phyloP scores from a whole-genome alignment of 2,888 invertebrate genomes.

The Candidula unifasciata region DNA sequence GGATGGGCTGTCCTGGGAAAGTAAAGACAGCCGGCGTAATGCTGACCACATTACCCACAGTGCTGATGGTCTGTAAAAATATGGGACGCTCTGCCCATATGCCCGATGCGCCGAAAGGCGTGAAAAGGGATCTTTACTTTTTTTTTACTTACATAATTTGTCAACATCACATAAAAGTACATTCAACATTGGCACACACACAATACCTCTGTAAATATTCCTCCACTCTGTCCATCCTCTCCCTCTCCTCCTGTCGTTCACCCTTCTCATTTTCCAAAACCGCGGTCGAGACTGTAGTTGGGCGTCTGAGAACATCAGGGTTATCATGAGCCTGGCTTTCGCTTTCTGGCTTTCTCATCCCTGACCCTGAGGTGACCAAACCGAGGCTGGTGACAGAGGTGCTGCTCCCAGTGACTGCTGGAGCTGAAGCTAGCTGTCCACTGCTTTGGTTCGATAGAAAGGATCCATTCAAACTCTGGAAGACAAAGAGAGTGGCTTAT shows the following conservation, averaged over 20 bases:
- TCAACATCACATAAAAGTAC: no score
- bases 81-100: no score
- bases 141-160: no score
- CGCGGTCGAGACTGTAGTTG: not conserved
- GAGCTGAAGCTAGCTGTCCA: constrained; percentile 34
- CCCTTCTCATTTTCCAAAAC: constrained; percentile 46
- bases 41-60: no score
- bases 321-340: not conserved
- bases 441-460: constrained; percentile 46
- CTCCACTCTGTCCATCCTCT: constrained; percentile 53
- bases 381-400: constrained; percentile 31
- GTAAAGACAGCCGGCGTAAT: no score
- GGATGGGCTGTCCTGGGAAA: no score
- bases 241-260: constrained; percentile 16
- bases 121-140: no score
- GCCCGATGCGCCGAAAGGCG: no score
- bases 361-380: constrained; percentile 25
- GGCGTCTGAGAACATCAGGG: not conserved
- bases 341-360: not conserved
- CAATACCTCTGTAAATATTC: constrained; percentile 62
- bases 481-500: not conserved
- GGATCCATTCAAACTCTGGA: constrained; percentile 52
- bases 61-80: no score
- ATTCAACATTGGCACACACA: not conserved
- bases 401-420: constrained; percentile 37